Base-by-base conservation (phyloP, 2,113 vertebrate genomes). In the Alligator mississippiensis region DNA sequence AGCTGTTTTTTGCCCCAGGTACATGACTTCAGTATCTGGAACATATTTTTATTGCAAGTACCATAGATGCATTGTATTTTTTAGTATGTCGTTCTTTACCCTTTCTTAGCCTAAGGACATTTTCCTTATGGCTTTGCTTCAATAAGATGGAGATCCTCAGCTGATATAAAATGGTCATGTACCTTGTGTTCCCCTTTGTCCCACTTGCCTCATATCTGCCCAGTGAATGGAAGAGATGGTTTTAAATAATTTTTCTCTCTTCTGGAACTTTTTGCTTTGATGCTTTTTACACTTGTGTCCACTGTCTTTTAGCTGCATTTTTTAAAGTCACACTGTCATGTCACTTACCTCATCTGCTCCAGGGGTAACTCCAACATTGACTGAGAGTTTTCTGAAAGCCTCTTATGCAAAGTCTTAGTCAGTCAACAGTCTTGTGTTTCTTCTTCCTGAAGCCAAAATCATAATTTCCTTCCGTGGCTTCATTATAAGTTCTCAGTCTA, bases 271-370 rank as follows among this genome's bases (percentile, higher is more conserved):
- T 90, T 85, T 89, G 34, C 85, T 80, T 88, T 38, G 61, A n/a
- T 81, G 60, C 59, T 30, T 92, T 90, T 81, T 91, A 27, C 28
- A 76, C 78, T 85, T 85, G 17, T 61, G 85, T 91, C 80, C 64
- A 9, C 11, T 22, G 54, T 27, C 18, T 25, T 30, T 54, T 89
- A 79, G 63, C 13, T 54, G 11, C 47, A 78, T 87, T 93, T 92
- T 87, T 77, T 90, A 77, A 78, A 82, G 27, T 76, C 57, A 25
- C 4, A 72, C 59, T 88, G 76, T 87, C 82, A 74, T 0, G 0
- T 54, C 68, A 9, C 84, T 84, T 85, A 58, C 27, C 84, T 15
- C 4, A 28, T 74, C 60, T 57, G 24, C 27, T 16, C 11, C 28
- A 86, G 27, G 10, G 66, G 11, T 83, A 18, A 24, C n/a, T 80